Evolutionary conservation across 2,888 invertebrate genomes (phyloP).

Genomic region (Matsumyia berberina): DNA sequence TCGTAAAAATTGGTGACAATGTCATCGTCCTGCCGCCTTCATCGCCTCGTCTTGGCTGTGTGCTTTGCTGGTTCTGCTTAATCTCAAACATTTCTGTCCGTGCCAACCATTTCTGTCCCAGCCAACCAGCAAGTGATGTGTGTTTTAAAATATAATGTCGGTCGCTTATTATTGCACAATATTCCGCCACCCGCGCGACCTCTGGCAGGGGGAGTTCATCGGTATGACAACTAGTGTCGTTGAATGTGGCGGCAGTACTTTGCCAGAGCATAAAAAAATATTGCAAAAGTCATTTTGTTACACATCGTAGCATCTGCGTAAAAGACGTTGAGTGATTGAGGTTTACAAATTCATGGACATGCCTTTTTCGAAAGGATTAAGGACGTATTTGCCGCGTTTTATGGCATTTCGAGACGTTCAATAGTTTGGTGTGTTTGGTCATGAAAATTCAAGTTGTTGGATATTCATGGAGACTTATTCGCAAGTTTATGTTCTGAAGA

Average conservation of each 20-base stretch:
- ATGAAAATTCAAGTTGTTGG: constrained; percentile 31
- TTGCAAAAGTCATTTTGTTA: constrained; percentile 57
- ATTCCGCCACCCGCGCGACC: constrained; percentile 8
- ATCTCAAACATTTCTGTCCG: constrained; percentile 27
- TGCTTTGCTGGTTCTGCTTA: constrained; percentile 32
- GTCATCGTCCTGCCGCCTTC: constrained; percentile 32
- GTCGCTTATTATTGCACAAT: constrained; percentile 64
- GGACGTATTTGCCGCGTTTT: constrained; percentile 36
- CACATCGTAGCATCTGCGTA: constrained; percentile 58
- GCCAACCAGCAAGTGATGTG: constrained; percentile 38
- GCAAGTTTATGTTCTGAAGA: neutral
- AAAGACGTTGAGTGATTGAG: constrained; percentile 62
- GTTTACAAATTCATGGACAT: constrained; percentile 66
- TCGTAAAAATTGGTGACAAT: constrained; percentile 70
- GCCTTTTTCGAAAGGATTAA: constrained; percentile 51
- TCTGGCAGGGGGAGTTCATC: constrained; percentile 8
- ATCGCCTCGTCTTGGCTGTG: neutral
- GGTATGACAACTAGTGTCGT: constrained; percentile 35
- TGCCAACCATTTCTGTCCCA: constrained; percentile 13
- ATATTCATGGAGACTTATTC: constrained; percentile 6
- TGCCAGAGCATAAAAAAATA: constrained; percentile 50
- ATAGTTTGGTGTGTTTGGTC: constrained; percentile 43
- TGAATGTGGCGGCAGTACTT: constrained; percentile 1
- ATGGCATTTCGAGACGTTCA: constrained; percentile 31
- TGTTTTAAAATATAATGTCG: constrained; percentile 59